Evolutionary conservation across 2,888 invertebrate species (phyloP), one percentile per base, ranked within the genome.

Genomic region (Tachina fera): DNA sequence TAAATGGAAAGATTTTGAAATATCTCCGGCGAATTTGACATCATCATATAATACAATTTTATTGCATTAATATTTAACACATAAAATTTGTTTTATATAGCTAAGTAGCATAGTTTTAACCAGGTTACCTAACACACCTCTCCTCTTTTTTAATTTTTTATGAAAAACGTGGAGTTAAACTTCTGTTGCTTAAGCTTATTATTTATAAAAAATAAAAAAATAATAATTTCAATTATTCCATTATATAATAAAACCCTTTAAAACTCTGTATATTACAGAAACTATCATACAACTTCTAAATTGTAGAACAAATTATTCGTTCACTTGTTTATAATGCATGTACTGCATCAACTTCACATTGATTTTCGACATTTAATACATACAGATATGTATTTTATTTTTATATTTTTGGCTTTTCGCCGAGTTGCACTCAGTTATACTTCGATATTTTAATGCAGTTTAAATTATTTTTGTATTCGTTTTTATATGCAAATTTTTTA

Each of bases 381-480:
- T 16, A 31, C 31, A 6, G 31, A 49, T 71, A 9, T 58, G n/a
- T 43, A 16, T 16, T 41, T 19, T 22, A 43, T 56, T 45, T 65
- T n/a, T 53, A 58, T 74, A 49, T 53, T 58, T 80, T 43, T 43
- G n/a, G 9, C 31, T 65, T 65, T 68, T 19, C 19, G 22, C 49
- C 5, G 1, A 60, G 41, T 43, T 19, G 19, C 56, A n/a, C 41
- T 60, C 51, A 49, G 56, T 70, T 77, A 56, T 74, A 56, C 70
- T 75, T 82, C 47, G n/a, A 53, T 68, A 60, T 85, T 85, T 79
- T 75, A 82, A 85, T 82, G 75, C 51, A 47, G 65, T 75, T 85
- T 71, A 85, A 85, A 85, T 85, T 85, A 78, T 82, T 82, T 82
- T 82, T 76, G 71, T 79, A 41, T 85, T 78, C 65, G 71, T 70